Evolutionary conservation across 2,888 invertebrate genomes (phyloP).

Genomic region (Coremacera marginata): DNA sequence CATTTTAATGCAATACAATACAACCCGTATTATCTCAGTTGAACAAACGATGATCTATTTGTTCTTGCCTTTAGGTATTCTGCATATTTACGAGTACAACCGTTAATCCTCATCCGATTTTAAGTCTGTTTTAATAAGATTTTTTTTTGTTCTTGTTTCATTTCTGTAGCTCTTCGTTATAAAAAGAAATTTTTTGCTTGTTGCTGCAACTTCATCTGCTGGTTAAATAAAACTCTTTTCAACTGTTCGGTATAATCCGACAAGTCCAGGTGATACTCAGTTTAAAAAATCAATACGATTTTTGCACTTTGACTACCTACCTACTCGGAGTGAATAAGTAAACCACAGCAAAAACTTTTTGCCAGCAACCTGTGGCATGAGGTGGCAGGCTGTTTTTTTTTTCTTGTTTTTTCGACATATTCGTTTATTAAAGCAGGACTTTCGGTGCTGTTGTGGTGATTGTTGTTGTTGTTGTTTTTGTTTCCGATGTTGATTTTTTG

Average conservation of each 20-base stretch:
- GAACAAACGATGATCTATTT: too few relatives aligned
- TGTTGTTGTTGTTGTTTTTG: background rate
- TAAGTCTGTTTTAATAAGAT: background rate
- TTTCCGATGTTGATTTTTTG: background rate
- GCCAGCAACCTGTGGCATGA: background rate
- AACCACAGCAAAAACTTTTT: background rate
- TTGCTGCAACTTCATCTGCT: background rate
- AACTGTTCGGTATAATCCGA: background rate
- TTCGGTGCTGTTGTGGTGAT: background rate
- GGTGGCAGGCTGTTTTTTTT: background rate
- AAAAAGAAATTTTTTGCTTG: background rate
- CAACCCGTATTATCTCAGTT: too few relatives aligned
- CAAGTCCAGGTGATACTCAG: slow-evolving; percentile 1
- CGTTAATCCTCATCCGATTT: background rate
- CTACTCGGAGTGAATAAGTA: background rate
- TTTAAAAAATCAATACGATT: slow-evolving; percentile 28
- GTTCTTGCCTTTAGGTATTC: background rate
- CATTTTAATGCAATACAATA: too few relatives aligned
- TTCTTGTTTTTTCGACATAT: background rate
- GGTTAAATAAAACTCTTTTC: background rate
- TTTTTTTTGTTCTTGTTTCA: background rate
- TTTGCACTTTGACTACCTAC: background rate
- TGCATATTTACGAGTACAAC: background rate
- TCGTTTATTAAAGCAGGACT: background rate
- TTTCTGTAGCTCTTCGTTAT: background rate